These are phyloP conservation scores for Ophion ellenae DNA, from an alignment of 2,888 invertebrate species.

Conservation along the genomic window DNA sequence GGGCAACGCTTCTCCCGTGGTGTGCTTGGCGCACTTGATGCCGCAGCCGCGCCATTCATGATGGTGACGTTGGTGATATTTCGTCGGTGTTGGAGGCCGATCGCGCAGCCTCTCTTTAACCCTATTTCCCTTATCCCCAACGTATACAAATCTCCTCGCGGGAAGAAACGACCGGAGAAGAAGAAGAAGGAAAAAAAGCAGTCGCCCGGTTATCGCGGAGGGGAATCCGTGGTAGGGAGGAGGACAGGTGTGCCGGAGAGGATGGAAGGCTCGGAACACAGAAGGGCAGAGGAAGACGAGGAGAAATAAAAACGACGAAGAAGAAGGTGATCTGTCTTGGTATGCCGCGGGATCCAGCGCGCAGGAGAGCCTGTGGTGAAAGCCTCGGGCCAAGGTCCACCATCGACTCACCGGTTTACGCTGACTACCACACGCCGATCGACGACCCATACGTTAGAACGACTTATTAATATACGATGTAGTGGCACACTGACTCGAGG, in stretches of 20 bases:
- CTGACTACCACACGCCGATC: slow-evolving; percentile 65
- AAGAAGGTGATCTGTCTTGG: slow-evolving; percentile 76
- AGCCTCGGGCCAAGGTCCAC: slow-evolving; percentile 77
- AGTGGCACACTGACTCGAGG: slow-evolving; percentile 11
- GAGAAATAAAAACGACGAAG: slow-evolving; percentile 54
- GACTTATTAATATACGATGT: slow-evolving; percentile 68
- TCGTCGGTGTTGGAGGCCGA: slow-evolving; percentile 28
- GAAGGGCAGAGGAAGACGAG: slow-evolving; percentile 54
- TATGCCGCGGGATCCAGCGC: slow-evolving; percentile 70
- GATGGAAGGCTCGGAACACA: slow-evolving; percentile 42
- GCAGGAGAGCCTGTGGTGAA: slow-evolving; percentile 74
- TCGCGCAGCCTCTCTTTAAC: slow-evolving; percentile 18
- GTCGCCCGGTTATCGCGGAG: slow-evolving; percentile 42
- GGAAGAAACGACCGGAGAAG: not conserved
- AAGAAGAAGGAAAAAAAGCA: slow-evolving; percentile 23
- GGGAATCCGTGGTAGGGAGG: slow-evolving; percentile 44
- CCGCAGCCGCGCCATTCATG: slow-evolving; percentile 15
- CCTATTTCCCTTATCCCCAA: slow-evolving; percentile 32
- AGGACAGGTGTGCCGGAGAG: slow-evolving; percentile 66
- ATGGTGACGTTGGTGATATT: slow-evolving; percentile 26
- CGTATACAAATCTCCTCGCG: slow-evolving; percentile 7
- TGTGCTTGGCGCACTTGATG: slow-evolving; percentile 19
- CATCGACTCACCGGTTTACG: slow-evolving; percentile 68
- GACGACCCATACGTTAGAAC: slow-evolving; percentile 68
- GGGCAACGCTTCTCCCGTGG: slow-evolving; percentile 41